These are phyloP conservation scores for Macrosteles quadrilineatus DNA, from an alignment of 1,140 invertebrate genomes.

Conservation along the genomic window DNA sequence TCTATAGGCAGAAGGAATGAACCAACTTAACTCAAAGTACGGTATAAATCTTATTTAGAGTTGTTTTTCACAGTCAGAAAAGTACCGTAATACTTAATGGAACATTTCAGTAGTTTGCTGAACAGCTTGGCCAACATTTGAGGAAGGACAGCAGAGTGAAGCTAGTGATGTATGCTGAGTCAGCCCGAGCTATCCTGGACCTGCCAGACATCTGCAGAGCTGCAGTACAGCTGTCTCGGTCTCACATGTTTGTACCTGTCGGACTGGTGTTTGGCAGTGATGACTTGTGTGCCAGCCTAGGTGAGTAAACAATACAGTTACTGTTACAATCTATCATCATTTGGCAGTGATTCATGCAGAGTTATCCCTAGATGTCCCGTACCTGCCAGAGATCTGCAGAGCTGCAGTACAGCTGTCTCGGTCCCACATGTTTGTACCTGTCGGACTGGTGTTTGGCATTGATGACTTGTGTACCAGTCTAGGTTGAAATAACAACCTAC, in stretches of 20 bases:
- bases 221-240: slow-evolving; percentile 52
- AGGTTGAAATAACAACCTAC: too few relatives aligned
- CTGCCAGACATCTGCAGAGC: slow-evolving; percentile 59
- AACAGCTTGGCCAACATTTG: slow-evolving; percentile 44
- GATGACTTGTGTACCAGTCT: slow-evolving; percentile 73
- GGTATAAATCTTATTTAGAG: too few relatives aligned
- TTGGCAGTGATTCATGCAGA: too few relatives aligned
- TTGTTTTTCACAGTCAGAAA: too few relatives aligned
- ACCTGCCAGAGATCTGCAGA: slow-evolving; percentile 60
- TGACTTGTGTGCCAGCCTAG: slow-evolving; percentile 70
- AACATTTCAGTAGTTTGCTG: slow-evolving; percentile 51
- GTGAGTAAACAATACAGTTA: slow-evolving; percentile 47
- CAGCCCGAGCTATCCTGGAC: slow-evolving; percentile 61
- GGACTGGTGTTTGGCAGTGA: slow-evolving; percentile 72
- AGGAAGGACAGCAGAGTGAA: slow-evolving; percentile 45
- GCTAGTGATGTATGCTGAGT: slow-evolving; percentile 65
- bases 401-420: slow-evolving; percentile 50
- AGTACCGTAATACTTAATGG: too few relatives aligned
- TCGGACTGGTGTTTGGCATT: slow-evolving; percentile 69
- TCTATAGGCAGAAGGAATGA: too few relatives aligned
- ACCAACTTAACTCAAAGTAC: too few relatives aligned
- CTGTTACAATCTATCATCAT: too few relatives aligned
- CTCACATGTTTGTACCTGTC: slow-evolving; percentile 55
- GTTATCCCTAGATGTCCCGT: slow-evolving; percentile 60
- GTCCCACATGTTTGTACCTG: too few relatives aligned